Percentiles rank a stretch among this genome's conserved stretches.
Evolutionary conservation across 1,140 invertebrate genomes (phyloP).

Genomic region (Luehdorfia chinensis): DNA sequence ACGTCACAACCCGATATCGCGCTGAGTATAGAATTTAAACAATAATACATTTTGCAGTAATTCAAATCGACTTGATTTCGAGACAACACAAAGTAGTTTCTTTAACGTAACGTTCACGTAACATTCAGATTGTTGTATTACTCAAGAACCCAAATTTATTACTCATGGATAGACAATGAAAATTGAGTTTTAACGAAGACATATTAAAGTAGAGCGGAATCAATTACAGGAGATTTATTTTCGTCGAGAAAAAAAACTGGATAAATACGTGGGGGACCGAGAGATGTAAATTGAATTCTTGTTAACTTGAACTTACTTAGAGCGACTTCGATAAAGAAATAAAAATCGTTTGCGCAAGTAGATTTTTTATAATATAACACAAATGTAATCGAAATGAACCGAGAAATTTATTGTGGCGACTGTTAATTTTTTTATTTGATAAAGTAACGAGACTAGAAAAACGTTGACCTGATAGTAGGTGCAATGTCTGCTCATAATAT

Average conservation of each 20-base stretch:
- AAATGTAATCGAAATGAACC: no score
- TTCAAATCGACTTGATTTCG: neutral
- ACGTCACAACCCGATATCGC: no score
- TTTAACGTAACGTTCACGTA: neutral
- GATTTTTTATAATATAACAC: no score
- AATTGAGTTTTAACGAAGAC: conserved; percentile 74
- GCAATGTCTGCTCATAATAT: no score
- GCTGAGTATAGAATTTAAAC: no score
- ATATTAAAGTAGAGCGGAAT: conserved; percentile 71
- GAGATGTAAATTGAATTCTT: conserved; percentile 67
- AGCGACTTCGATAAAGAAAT: conserved; percentile 31
- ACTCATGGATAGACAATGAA: conserved; percentile 70
- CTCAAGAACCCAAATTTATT: conserved; percentile 45
- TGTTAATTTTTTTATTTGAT: no score
- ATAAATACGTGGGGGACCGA: conserved; percentile 52
- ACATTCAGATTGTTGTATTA: neutral
- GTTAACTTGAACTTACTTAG: conserved; percentile 35
- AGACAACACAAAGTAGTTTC: neutral
- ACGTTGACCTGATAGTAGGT: no score
- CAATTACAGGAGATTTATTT: conserved; percentile 72
- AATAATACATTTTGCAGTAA: neutral
- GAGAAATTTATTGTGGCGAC: no score
- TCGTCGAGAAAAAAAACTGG: conserved; percentile 51
- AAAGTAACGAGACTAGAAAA: no score
- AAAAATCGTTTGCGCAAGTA: conserved; percentile 18